Base-by-base conservation (phyloP, 1,140 invertebrate species). In the Parasteatoda tepidariorum region DNA sequence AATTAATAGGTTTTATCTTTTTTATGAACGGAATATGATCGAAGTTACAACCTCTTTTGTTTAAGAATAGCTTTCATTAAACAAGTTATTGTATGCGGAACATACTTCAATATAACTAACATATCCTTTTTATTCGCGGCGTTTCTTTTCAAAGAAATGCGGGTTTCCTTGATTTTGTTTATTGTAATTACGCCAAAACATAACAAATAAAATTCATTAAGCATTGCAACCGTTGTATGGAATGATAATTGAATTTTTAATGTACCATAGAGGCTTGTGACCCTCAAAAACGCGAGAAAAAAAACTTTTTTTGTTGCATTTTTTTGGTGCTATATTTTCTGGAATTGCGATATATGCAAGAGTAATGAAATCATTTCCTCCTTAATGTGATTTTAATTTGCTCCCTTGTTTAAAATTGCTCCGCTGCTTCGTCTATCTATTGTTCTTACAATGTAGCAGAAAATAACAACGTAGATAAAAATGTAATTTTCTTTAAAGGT, bases 321-420 rank as follows among this genome's bases (percentile, higher is more conserved):
- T 18, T 18, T 48, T 48, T 18, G 9, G 9, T 48, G 9, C 9
- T 13, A 48, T 13, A 48, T 13, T 48, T 9, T 18, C 18, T 48
- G 18, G 18, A 48, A 48, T 18, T 59, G 24, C 24, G 57, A 59
- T 59, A 59, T 22, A 18, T 26, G n/a, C 24, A 22, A 18, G 24
- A 24, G 24, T 59, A 26, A 59, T 59, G 57, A 59, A 59, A 59
- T 59, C 57, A 59, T 59, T 59, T 22, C 57, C 9, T 9, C 13
- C 57, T 22, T 59, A 59, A 59, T 59, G 57, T 59, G 57, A 24
- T 59, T 59, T 59, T 59, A 59, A 59, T 59, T 59, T 59, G 57
- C 57, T 24, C 24, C 24, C 18, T 59, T 59, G 24, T 22, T 2
- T 22, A 22, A 59, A 59, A 59, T 59, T 59, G 7, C 57, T n/a